Percentiles rank a stretch among this genome's conserved stretches.
phyloP scores from a whole-genome alignment of 1,140 invertebrate genomes.

The Aphelinus certus region DNA sequence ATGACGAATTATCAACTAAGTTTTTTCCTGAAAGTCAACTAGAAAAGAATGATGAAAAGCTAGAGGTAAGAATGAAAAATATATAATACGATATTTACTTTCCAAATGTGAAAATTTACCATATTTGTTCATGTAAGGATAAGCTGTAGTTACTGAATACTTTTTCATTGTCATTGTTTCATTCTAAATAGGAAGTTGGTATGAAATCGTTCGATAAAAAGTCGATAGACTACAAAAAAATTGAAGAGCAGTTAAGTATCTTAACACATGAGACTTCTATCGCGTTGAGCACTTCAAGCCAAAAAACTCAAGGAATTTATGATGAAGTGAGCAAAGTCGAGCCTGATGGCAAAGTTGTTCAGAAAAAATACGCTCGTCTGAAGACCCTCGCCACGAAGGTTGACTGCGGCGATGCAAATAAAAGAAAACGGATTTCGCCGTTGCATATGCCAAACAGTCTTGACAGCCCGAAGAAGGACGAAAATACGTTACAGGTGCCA shows the following conservation, averaged over 20 bases:
- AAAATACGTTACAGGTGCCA: neutral
- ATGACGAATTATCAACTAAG: too few relatives aligned
- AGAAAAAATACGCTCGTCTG: constrained; percentile 32
- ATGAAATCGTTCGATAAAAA: neutral
- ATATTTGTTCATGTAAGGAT: too few relatives aligned
- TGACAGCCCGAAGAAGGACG: constrained; percentile 4
- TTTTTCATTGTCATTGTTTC: too few relatives aligned
- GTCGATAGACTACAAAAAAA: constrained; percentile 16
- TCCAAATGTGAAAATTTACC: too few relatives aligned
- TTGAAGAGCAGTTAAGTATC: constrained; percentile 14
- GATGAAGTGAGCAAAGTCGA: constrained; percentile 31
- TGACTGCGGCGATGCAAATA: too few relatives aligned
- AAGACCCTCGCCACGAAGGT: constrained; percentile 31
- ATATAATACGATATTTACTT: too few relatives aligned
- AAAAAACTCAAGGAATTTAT: constrained; percentile 26
- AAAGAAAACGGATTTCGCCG: neutral
- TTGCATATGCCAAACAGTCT: neutral
- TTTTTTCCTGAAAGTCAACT: neutral
- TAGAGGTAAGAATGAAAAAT: neutral
- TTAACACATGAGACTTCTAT: constrained; percentile 1
- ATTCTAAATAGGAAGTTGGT: too few relatives aligned
- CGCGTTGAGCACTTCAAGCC: too few relatives aligned
- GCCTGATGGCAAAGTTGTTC: constrained; percentile 13
- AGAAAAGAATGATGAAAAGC: neutral
- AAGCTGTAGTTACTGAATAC: too few relatives aligned